Conservation (phyloP, 2,113 vertebrate genomes). For the Megaptera novaeangliae region DNA sequence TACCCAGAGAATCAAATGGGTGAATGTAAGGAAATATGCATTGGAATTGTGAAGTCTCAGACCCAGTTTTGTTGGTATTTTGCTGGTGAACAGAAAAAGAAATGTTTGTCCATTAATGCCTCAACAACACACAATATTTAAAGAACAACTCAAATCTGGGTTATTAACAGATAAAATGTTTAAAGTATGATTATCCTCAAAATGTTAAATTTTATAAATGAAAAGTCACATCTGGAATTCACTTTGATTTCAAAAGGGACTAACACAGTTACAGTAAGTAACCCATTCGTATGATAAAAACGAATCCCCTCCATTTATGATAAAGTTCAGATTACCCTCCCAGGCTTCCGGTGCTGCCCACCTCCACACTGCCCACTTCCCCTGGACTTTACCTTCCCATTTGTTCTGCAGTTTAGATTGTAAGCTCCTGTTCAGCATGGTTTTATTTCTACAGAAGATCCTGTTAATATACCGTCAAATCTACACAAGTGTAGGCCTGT, state of each 20-base stretch:
- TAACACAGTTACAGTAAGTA: neutral
- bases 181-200: neutral
- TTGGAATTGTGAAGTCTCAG: neutral
- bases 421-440: neutral
- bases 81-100: neutral
- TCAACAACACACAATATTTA: neutral
- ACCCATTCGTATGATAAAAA: neutral
- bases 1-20: neutral
- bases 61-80: neutral
- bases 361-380: too few relatives aligned
- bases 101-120: neutral
- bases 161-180: neutral
- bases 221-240: neutral
- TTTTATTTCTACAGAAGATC: neutral
- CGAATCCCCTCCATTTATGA: neutral
- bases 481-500: accelerated
- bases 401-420: neutral
- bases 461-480: neutral
- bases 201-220: neutral
- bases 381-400: neutral
- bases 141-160: neutral
- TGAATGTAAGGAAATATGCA: neutral
- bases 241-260: neutral
- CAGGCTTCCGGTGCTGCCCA: neutral
- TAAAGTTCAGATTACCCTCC: too few relatives aligned